Evolutionary conservation across 2,113 vertebrate species (phyloP).

Genomic region (Neodontobutis hainanensis): DNA sequence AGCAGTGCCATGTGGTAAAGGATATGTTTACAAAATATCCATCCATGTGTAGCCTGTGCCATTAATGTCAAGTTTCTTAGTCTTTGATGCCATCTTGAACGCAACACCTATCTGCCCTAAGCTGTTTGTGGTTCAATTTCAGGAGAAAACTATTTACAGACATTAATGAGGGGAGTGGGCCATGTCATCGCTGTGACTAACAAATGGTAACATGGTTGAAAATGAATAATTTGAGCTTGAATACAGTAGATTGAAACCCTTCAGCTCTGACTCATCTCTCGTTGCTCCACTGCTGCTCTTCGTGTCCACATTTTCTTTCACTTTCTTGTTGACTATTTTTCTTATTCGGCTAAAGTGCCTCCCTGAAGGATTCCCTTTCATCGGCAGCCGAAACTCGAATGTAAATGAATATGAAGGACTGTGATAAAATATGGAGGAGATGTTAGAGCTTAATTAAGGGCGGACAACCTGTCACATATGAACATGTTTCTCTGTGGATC

Average conservation of each 20-base stretch:
- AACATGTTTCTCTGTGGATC: conserved; percentile 58
- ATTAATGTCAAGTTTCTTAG: too few relatives aligned
- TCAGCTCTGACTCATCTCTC: conserved; percentile 16
- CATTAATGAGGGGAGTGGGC: conserved; percentile 1
- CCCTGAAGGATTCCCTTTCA: conserved; percentile 3
- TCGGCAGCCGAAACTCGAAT: conserved; percentile 9
- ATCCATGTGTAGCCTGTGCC: neutral
- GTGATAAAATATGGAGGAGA: conserved; percentile 61
- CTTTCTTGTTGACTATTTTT: conserved; percentile 26
- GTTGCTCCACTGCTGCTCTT: conserved; percentile 9
- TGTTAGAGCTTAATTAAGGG: conserved; percentile 60
- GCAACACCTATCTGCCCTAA: neutral
- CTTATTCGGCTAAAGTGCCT: conserved; percentile 8
- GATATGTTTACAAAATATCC: too few relatives aligned
- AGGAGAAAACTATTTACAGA: neutral
- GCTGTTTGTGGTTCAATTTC: conserved; percentile 13
- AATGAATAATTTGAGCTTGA: conserved; percentile 21
- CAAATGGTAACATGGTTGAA: conserved; percentile 12
- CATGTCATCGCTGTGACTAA: conserved; percentile 16
- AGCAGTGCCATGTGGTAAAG: too few relatives aligned
- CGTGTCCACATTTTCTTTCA: conserved; percentile 6
- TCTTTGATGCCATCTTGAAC: neutral
- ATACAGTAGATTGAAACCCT: conserved; percentile 37
- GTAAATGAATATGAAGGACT: conserved; percentile 58
- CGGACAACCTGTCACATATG: conserved; percentile 55